Evolutionary conservation across 2,888 invertebrate genomes (phyloP).

Genomic region (Polymixis flavicincta): DNA sequence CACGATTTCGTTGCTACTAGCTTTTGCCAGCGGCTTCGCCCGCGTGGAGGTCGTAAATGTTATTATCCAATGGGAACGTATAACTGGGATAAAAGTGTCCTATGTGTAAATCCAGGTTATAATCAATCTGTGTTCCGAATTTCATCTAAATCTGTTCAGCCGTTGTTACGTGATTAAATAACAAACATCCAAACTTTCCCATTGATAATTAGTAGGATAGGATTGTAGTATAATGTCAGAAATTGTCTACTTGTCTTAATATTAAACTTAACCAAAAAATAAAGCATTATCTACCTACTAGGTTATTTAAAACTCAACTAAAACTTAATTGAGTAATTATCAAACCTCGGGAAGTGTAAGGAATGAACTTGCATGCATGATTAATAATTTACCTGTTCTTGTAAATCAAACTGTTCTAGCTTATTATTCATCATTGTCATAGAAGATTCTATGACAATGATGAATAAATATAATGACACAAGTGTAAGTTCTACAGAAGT

Average conservation of each 20-base stretch:
- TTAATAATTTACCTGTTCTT: constrained; percentile 5
- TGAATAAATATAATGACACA: background rate
- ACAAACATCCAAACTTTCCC: too few relatives aligned
- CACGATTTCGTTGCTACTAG: background rate
- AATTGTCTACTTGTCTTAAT: background rate
- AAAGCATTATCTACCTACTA: background rate
- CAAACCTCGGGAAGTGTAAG: background rate
- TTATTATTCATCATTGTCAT: too few relatives aligned
- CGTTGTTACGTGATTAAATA: too few relatives aligned
- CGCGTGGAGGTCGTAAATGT: too few relatives aligned
- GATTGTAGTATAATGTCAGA: background rate
- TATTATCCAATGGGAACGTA: too few relatives aligned
- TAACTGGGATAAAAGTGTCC: too few relatives aligned
- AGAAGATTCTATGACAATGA: constrained; percentile 5
- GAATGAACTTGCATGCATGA: constrained; percentile 2
- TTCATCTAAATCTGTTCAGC: too few relatives aligned
- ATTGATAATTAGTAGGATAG: too few relatives aligned
- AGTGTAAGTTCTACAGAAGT: background rate
- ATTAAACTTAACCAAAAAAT: background rate
- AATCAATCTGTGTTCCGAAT: too few relatives aligned
- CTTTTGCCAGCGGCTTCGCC: too few relatives aligned
- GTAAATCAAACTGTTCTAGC: background rate
- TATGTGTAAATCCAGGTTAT: too few relatives aligned
- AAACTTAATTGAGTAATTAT: background rate
- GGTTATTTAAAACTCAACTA: background rate